Conservation (phyloP, 2,888 invertebrate species). For the Poecilobothrus nobilitatus region DNA sequence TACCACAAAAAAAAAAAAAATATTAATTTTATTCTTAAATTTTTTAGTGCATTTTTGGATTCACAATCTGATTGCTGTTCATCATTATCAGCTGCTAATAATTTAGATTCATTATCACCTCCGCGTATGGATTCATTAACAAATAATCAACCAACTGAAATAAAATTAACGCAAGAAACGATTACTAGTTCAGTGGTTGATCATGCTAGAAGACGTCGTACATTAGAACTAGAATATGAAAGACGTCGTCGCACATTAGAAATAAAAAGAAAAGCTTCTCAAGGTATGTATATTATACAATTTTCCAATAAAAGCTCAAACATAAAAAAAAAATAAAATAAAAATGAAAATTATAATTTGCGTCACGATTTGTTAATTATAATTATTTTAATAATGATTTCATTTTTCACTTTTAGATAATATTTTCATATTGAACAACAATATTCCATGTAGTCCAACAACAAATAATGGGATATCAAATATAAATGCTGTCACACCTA, state of each 20-base stretch:
- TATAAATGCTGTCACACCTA: slow-evolving; percentile 37
- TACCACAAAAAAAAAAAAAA: not conserved
- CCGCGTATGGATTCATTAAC: slow-evolving; percentile 44
- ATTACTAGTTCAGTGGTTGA: slow-evolving; percentile 41
- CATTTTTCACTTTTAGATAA: not conserved
- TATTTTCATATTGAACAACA: not conserved
- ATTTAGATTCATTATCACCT: slow-evolving; percentile 45
- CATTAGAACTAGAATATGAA: slow-evolving; percentile 42
- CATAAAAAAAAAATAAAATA: no score
- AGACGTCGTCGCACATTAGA: slow-evolving; percentile 40
- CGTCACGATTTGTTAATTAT: no score
- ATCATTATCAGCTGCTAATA: slow-evolving; percentile 59
- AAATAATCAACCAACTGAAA: slow-evolving; percentile 31
- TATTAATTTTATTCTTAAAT: not conserved
- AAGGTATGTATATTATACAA: slow-evolving; percentile 33
- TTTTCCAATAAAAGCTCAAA: no score
- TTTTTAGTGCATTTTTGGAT: slow-evolving; percentile 61
- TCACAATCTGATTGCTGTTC: slow-evolving; percentile 85
- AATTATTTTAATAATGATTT: not conserved
- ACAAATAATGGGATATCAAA: slow-evolving; percentile 33
- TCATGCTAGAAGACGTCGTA: slow-evolving; percentile 41
- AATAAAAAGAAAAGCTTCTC: slow-evolving; percentile 40
- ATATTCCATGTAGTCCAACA: slow-evolving; percentile 24
- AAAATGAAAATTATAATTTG: no score
- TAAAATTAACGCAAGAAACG: slow-evolving; percentile 39